A percentile compares a stretch with the other conserved stretches of the same genome.
These are phyloP conservation scores for Girardinichthys multiradiatus DNA, from an alignment of 2,113 vertebrate genomes.

Conservation along the genomic window DNA sequence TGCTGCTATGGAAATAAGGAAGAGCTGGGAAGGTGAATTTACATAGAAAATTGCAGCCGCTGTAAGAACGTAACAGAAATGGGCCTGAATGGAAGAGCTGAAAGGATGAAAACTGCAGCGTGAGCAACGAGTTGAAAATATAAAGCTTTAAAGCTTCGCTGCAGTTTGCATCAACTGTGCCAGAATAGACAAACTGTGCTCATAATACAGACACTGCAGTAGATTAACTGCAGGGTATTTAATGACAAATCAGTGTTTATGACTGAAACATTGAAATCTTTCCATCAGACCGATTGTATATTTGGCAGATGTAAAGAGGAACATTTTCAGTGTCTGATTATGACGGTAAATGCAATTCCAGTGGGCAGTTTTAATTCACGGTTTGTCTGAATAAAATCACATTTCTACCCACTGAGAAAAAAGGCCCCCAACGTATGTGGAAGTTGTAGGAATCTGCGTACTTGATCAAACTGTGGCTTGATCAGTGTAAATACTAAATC, in stretches of 20 bases:
- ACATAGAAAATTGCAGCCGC: conserved; percentile 55
- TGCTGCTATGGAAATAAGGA: conserved; percentile 55
- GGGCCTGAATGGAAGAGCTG: conserved; percentile 3
- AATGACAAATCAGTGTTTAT: background rate
- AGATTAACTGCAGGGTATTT: background rate
- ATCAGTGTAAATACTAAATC: no score
- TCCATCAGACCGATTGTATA: background rate
- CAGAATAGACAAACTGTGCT: background rate
- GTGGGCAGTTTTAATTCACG: conserved; percentile 29
- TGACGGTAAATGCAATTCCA: conserved; percentile 24
- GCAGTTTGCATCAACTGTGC: background rate
- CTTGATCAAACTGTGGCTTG: no score
- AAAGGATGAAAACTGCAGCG: conserved; percentile 36
- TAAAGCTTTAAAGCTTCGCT: background rate
- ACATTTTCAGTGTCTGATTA: no score
- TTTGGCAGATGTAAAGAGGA: no score
- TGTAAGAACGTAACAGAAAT: conserved; percentile 48
- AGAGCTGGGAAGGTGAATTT: conserved; percentile 36
- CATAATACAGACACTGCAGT: no score
- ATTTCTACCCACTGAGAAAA: no score
- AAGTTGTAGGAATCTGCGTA: no score
- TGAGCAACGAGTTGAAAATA: conserved; percentile 32
- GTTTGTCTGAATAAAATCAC: background rate
- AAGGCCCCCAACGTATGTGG: no score
- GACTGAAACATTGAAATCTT: no score